A percentile compares a stretch with the other conserved stretches of the same genome.
Evolutionary conservation across 2,113 vertebrate species (phyloP).

Genomic region (Cromileptes altivelis): DNA sequence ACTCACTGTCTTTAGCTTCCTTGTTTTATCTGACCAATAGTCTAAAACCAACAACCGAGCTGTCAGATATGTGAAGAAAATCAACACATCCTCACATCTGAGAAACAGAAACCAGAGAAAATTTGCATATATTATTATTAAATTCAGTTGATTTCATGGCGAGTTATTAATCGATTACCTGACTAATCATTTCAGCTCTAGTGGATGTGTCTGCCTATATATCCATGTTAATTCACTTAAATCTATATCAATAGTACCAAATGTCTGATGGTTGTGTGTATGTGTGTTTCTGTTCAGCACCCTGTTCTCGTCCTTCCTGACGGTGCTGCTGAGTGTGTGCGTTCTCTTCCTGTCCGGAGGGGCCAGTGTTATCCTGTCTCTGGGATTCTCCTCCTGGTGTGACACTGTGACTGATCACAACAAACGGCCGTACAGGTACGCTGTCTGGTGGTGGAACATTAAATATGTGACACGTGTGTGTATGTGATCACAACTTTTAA

Average conservation of each 20-base stretch:
- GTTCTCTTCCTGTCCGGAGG: slow-evolving; percentile 85
- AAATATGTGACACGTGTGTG: no score
- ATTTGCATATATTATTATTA: background rate
- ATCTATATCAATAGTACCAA: background rate
- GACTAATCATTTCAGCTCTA: background rate
- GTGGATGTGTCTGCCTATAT: background rate
- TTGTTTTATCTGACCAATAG: background rate
- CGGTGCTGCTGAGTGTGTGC: slow-evolving; percentile 83
- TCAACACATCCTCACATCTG: background rate
- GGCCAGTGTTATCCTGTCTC: slow-evolving; percentile 81
- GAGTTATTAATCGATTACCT: no score
- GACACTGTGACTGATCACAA: slow-evolving; percentile 82
- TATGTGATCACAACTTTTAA: no score
- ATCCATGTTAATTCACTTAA: background rate
- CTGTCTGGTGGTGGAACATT: background rate
- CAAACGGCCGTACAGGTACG: slow-evolving; percentile 79
- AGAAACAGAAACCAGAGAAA: background rate
- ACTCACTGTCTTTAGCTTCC: background rate
- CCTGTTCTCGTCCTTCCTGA: slow-evolving; percentile 86
- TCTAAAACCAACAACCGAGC: background rate
- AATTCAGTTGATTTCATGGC: background rate
- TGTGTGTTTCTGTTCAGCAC: slow-evolving; percentile 77
- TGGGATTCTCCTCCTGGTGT: slow-evolving; percentile 86
- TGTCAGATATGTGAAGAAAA: background rate
- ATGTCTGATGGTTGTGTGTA: background rate